Percentiles rank a stretch among this genome's conserved stretches.
These are phyloP conservation scores for Drosophila vallismaia DNA, from an alignment of 2,888 invertebrate species.

Conservation along the genomic window DNA sequence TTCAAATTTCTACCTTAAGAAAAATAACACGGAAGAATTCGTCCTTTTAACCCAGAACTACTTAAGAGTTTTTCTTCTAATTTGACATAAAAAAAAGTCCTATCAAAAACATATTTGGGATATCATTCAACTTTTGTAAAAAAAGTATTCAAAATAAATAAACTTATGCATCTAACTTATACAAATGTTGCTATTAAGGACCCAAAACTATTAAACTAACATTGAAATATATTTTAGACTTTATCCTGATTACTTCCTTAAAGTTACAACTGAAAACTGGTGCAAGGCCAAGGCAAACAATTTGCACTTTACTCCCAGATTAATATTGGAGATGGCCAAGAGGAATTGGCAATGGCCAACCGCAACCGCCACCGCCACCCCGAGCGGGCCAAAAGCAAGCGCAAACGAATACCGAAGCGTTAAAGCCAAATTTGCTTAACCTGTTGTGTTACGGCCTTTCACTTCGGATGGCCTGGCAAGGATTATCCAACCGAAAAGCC, in stretches of 20 bases:
- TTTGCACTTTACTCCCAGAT: slow-evolving; percentile 10
- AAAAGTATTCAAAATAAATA: too few relatives aligned
- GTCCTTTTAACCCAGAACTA: neutral
- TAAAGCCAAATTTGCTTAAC: slow-evolving; percentile 60
- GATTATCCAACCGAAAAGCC: slow-evolving; percentile 67
- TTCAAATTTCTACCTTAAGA: too few relatives aligned
- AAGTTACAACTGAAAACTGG: slow-evolving; percentile 38
- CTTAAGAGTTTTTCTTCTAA: neutral
- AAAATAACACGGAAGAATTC: too few relatives aligned
- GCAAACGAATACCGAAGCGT: slow-evolving; percentile 12
- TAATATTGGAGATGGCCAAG: slow-evolving; percentile 43
- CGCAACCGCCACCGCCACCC: slow-evolving; percentile 5
- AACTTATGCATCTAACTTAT: too few relatives aligned
- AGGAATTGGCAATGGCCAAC: slow-evolving; percentile 16
- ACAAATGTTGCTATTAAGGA: too few relatives aligned
- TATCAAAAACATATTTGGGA: too few relatives aligned
- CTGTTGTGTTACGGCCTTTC: slow-evolving; percentile 61
- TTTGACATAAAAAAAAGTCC: too few relatives aligned
- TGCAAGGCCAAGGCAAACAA: slow-evolving; percentile 53
- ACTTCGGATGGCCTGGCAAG: slow-evolving; percentile 52
- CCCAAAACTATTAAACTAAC: too few relatives aligned
- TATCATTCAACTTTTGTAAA: too few relatives aligned
- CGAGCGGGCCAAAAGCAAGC: slow-evolving; percentile 20
- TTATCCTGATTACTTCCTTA: neutral
- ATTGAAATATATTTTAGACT: too few relatives aligned